Conservation (phyloP, 2,113 vertebrate genomes). For the Montifringilla adamsi region DNA sequence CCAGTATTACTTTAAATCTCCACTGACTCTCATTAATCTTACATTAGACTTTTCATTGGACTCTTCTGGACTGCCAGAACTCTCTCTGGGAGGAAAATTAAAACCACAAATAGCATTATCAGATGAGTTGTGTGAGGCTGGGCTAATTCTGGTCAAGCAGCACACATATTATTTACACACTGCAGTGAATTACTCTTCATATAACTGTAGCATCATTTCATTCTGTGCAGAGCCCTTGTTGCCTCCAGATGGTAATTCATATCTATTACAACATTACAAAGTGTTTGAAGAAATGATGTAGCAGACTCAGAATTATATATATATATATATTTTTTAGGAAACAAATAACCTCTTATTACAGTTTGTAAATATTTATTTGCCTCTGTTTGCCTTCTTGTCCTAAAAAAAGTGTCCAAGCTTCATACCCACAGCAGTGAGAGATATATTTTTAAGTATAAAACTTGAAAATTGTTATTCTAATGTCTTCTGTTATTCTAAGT, state of each 20-base stretch:
- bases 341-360: background rate
- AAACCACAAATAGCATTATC: background rate
- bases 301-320: background rate
- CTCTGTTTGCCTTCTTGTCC: background rate
- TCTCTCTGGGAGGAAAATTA: constrained; percentile 7
- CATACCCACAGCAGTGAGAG: background rate
- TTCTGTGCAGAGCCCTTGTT: constrained; percentile 16
- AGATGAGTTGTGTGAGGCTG: constrained; percentile 10
- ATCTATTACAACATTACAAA: constrained; percentile 23
- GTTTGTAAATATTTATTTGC: constrained; percentile 8
- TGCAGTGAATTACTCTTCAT: background rate
- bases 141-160: constrained; percentile 13
- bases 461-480: background rate
- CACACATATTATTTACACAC: constrained; percentile 9
- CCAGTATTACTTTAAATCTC: background rate
- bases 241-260: constrained; percentile 25
- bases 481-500: background rate
- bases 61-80: background rate
- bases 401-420: background rate
- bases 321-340: background rate
- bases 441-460: background rate
- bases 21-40: background rate
- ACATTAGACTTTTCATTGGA: background rate
- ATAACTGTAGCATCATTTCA: background rate
- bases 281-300: constrained; percentile 9